Conservation (phyloP, 35 echinoderm and acorn worm genomes). For the Anneissia japonica region DNA sequence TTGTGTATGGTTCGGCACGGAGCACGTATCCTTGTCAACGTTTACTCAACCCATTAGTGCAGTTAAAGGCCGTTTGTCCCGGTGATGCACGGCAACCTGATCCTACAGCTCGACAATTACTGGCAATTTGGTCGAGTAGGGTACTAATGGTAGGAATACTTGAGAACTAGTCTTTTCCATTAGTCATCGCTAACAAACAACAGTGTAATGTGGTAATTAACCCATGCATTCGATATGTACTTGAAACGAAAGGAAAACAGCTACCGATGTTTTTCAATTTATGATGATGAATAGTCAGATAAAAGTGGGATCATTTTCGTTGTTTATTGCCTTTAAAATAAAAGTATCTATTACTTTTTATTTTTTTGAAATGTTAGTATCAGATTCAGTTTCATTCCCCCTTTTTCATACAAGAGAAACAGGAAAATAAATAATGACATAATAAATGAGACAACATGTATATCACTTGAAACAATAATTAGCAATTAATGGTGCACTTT, state of each 20-base stretch:
- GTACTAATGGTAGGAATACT: neutral
- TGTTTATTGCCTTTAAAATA: neutral
- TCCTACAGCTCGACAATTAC: neutral
- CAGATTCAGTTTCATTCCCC: too few relatives aligned
- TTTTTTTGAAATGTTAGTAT: too few relatives aligned
- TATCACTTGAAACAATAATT: too few relatives aligned
- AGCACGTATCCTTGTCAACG: neutral
- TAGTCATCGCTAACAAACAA: neutral
- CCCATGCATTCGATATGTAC: neutral
- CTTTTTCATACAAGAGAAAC: too few relatives aligned
- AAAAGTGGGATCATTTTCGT: neutral
- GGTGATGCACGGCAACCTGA: neutral
- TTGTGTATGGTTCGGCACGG: neutral
- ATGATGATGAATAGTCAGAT: neutral
- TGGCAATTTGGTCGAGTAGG: neutral
- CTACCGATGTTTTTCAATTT: neutral
- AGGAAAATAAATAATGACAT: too few relatives aligned
- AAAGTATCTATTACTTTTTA: too few relatives aligned
- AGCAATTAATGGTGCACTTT: too few relatives aligned
- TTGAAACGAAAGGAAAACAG: neutral
- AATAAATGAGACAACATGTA: too few relatives aligned
- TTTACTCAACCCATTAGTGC: neutral
- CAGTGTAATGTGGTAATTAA: neutral
- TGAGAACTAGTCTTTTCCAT: neutral
- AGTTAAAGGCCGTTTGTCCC: neutral